Evolutionary conservation across 2,888 invertebrate genomes (phyloP).

Genomic region (Syrphus vitripennis): DNA sequence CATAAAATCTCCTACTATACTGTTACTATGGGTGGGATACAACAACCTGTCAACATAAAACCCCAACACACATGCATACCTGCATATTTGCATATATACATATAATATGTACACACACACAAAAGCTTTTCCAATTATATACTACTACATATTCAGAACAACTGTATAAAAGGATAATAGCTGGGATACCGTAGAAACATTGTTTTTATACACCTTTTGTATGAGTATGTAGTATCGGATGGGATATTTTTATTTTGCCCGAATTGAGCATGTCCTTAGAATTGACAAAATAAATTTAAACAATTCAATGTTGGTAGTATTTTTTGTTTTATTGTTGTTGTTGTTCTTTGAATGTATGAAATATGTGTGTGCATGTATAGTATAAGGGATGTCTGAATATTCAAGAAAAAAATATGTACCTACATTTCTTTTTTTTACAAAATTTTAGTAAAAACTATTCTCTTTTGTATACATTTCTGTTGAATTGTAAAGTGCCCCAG

Average conservation of each 20-base stretch:
- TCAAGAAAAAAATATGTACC: constrained; percentile 8
- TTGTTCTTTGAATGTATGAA: neutral
- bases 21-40: constrained; percentile 28
- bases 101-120: neutral
- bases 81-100: neutral
- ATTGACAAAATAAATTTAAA: constrained; percentile 65
- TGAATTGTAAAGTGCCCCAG: constrained; percentile 46
- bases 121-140: constrained; percentile 9
- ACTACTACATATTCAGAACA: neutral
- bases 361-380: neutral
- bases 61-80: neutral
- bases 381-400: neutral
- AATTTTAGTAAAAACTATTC: constrained; percentile 7
- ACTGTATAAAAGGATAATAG: neutral
- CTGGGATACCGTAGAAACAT: neutral
- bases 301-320: constrained; percentile 39
- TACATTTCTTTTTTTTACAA: neutral
- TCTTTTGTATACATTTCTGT: constrained; percentile 33
- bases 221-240: neutral
- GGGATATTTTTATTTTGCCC: constrained; percentile 34
- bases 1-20: constrained; percentile 22
- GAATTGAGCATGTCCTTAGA: constrained; percentile 60
- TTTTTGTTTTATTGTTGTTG: neutral
- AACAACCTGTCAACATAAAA: constrained; percentile 18
- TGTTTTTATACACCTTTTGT: neutral